Conservation (phyloP, 2,888 invertebrate genomes). For the Nezara viridula region DNA sequence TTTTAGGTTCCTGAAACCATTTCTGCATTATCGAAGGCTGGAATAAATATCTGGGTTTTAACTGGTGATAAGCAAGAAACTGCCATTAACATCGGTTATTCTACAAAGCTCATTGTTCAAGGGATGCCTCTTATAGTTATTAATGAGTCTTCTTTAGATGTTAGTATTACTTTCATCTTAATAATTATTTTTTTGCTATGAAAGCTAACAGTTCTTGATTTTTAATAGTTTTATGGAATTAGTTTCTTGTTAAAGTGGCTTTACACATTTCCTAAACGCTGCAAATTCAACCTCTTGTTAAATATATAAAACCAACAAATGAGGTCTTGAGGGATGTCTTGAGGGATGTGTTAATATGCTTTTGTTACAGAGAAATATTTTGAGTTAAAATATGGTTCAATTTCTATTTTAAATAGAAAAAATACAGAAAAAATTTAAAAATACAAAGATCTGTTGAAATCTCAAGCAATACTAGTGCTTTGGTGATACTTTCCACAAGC, state of each 20-base stretch:
- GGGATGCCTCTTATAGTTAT: constrained; percentile 89
- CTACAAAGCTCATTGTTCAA: constrained; percentile 86
- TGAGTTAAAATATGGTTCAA: too few relatives aligned
- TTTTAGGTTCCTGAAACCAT: constrained; percentile 94
- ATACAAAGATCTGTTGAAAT: too few relatives aligned
- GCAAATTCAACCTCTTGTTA: too few relatives aligned
- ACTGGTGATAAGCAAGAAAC: constrained; percentile 99
- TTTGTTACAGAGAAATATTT: too few relatives aligned
- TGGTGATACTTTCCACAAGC: too few relatives aligned
- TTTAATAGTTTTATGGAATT: not conserved
- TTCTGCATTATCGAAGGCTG: constrained; percentile 90
- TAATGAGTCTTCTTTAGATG: constrained; percentile 92
- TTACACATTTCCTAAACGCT: too few relatives aligned
- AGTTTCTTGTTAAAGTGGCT: constrained; percentile 24
- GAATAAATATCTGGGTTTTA: constrained; percentile 96
- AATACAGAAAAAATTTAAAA: too few relatives aligned
- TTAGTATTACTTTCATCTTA: constrained; percentile 71
- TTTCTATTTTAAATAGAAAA: too few relatives aligned
- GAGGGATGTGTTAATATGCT: too few relatives aligned
- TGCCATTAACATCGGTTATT: constrained; percentile 98
- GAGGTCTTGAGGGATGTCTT: too few relatives aligned
- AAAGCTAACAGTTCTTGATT: not conserved
- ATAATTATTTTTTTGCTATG: not conserved
- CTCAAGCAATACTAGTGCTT: too few relatives aligned
- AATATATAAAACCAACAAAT: too few relatives aligned